Evolutionary conservation across 2,797 vertebrate genomes (phyloP), one percentile per base, ranked within the genome.

Genomic region (Graptemys geographica): DNA sequence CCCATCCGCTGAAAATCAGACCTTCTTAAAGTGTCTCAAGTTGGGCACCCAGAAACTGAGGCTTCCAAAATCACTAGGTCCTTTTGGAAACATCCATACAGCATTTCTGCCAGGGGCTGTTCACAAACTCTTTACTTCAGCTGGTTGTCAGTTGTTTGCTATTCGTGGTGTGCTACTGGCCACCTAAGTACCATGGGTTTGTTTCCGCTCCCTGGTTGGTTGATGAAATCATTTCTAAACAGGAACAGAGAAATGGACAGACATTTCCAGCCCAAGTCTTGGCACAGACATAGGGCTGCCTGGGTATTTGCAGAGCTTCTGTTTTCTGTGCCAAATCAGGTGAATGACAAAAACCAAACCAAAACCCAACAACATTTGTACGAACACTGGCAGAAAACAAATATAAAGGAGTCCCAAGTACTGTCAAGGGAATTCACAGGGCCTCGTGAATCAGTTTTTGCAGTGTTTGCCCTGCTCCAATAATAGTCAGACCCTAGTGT

Each of bases 381-480:
- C 51, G 83, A 95, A 87, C 41, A 92, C 31, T 52, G 69, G 69
- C 56, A n/a, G 31, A 83, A 89, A 94, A 85, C 56, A 90, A 90
- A 83, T 78, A 80, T 4, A 27, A 28, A 49, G 55, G 89, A 72
- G 51, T 90, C 91, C 52, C 11, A 10, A 80, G 92, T 88, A 49
- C 62, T 81, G 80, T 59, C 84, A 55, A 95, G 95, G 84, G 81
- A 93, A 69, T 33, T 87, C 23, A 11, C 44, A 15, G 44, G 7
- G 44, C 53, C 23, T 44, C 78, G 28, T 59, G 57, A 59, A 59
- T 59, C 57, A 3, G 5, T 88, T 90, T 94, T 95, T 84, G 15
- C 57, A 59, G 28, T 93, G 23, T 94, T 94, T 95, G 69, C 93
- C 83, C 51, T 28, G 83, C 47, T 87, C 90, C 76, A 31, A 65